A percentile compares a stretch with the other conserved stretches of the same genome.
Conservation (phyloP, 2,113 vertebrate species). For the Meriones unguiculatus region DNA sequence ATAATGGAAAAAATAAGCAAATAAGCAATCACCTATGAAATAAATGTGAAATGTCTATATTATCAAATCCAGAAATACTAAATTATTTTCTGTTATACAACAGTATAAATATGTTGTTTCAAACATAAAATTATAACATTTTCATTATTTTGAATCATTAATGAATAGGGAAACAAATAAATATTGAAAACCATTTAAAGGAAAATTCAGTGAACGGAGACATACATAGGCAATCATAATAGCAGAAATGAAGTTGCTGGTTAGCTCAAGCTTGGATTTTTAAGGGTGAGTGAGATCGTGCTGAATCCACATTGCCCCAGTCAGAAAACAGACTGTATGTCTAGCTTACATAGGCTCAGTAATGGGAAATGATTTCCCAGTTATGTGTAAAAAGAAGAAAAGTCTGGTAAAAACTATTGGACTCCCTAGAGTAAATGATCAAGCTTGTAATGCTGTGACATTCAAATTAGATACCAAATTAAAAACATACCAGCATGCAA, state of each 20-base stretch:
- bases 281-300: neutral
- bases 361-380: neutral
- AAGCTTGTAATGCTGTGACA: neutral
- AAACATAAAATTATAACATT: neutral
- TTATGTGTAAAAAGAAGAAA: neutral
- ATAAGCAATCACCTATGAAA: neutral
- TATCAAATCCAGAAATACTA: constrained; percentile 1
- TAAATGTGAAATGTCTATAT: neutral
- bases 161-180: neutral
- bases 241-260: neutral
- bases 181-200: neutral
- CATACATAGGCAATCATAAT: neutral
- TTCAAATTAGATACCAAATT: neutral
- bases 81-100: neutral
- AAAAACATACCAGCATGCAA: neutral
- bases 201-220: neutral
- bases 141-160: neutral
- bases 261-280: neutral
- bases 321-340: neutral
- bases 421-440: neutral
- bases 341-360: neutral
- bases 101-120: neutral
- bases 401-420: neutral
- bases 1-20: constrained; percentile 8
- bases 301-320: neutral